These are phyloP conservation scores for Patella pellucida DNA, from an alignment of 2,888 invertebrate species.

Conservation along the genomic window DNA sequence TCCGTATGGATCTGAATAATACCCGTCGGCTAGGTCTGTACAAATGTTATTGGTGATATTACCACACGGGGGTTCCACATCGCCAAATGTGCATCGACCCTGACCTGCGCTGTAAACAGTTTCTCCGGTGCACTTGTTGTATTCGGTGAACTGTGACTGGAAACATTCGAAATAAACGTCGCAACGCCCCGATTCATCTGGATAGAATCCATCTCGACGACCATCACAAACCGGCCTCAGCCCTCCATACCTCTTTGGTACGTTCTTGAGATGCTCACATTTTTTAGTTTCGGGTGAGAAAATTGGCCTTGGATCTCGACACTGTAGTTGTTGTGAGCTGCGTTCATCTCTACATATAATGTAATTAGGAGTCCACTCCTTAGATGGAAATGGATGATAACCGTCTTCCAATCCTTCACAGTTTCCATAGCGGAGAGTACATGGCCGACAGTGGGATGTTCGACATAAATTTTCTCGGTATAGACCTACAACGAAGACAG, in stretches of 20 bases:
- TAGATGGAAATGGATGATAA: slow-evolving; percentile 45
- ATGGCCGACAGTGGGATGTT: slow-evolving; percentile 43
- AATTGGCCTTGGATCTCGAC: slow-evolving; percentile 36
- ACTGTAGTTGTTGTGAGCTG: slow-evolving; percentile 43
- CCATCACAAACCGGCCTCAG: slow-evolving; percentile 44
- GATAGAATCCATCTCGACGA: slow-evolving; percentile 45
- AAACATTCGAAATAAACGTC: slow-evolving; percentile 45
- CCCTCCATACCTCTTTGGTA: slow-evolving; percentile 34
- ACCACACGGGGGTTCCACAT: slow-evolving; percentile 28
- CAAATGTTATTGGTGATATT: slow-evolving; percentile 20
- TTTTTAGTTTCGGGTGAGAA: slow-evolving; percentile 26
- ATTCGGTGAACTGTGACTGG: slow-evolving; percentile 37
- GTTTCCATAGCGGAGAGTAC: slow-evolving; percentile 43
- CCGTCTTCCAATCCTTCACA: slow-evolving; percentile 51
- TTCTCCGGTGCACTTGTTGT: slow-evolving; percentile 39
- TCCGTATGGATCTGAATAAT: slow-evolving; percentile 34
- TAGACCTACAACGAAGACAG: slow-evolving; percentile 39
- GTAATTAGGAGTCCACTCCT: slow-evolving; percentile 43
- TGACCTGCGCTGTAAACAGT: slow-evolving; percentile 46
- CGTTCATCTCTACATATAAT: slow-evolving; percentile 47
- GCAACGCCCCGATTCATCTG: slow-evolving; percentile 45
- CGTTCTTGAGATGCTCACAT: slow-evolving; percentile 27
- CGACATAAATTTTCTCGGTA: slow-evolving; percentile 54
- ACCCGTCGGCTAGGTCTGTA: slow-evolving; percentile 25
- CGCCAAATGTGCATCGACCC: slow-evolving; percentile 33